Base-by-base conservation (phyloP, 2,888 invertebrate species). In the Alcis repandata region DNA sequence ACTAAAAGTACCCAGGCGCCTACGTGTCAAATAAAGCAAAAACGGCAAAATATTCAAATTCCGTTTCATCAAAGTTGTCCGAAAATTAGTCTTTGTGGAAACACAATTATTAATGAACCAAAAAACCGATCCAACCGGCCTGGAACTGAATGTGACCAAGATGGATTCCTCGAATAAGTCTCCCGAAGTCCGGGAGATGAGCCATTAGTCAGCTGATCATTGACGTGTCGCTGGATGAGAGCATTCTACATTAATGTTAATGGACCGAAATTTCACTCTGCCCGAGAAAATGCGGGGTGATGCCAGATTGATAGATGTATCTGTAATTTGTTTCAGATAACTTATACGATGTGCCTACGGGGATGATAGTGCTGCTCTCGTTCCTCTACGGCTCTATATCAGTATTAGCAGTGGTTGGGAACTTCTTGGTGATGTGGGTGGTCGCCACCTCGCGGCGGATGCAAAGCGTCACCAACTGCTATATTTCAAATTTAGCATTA, bases 381-480 rank as follows among this genome's bases (percentile, higher is more conserved):
- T 91, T 97, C 69, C 95, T 97, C 74, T 98, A 98, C 80, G 98
- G 97, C 1, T 95, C 95, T 40, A 97, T 98, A 83, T 97, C 97
- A 19, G 94, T 97, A 27, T 87, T 97, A 74, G 97, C 97, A 0
- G 96, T 98, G 41, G 94, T 96, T 8, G 98, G 98, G 0, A 98
- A 98, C 86, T 95, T 95, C 27, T 94, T 97, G n/a, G 97, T 98
- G 17, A 97, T 98, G 87, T 96, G 97, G 95, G 96, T 97, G 61
- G 96, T 98, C 22, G 95, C 95, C 40, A 96, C 96, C 13, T 96
- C 96, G 60, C 91, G 95, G 36, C 94, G 96, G 70, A 97, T 97
- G 97, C 92, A 97, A 77, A 97, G 96, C 68, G 97, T 96, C 73
- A 98, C 97, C 48, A 97, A 97, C 87, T 96, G 96, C 87, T 97